phyloP scores from a whole-genome alignment of 2,797 vertebrate species.

The Cygnus olor region DNA sequence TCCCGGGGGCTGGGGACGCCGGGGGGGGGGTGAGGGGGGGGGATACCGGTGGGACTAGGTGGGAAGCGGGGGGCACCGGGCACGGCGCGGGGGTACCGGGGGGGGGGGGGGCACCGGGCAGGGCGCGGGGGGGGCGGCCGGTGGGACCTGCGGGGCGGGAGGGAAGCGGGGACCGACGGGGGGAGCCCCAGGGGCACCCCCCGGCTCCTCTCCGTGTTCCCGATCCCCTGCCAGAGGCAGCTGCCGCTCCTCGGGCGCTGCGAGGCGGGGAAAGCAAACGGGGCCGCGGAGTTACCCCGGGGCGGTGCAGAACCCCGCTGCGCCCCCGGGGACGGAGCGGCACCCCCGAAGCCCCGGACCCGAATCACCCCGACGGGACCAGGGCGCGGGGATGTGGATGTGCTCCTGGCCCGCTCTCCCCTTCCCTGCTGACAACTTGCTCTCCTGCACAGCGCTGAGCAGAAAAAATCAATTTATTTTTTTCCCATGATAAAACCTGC shows the following conservation, averaged over 20 bases:
- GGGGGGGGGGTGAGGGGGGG: not conserved
- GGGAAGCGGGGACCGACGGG: not conserved
- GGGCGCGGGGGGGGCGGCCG: not conserved
- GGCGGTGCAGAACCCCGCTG: no score
- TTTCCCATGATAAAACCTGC: not conserved
- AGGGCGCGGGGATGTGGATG: no score
- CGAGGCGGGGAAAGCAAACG: no score
- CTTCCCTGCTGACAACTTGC: not conserved
- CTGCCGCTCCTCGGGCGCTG: no score
- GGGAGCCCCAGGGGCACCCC: not conserved
- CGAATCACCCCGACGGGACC: no score
- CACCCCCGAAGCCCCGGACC: no score
- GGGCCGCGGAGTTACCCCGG: no score
- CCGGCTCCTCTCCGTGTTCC: no score
- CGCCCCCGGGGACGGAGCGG: no score
- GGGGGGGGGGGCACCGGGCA: not conserved
- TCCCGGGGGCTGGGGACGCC: not conserved
- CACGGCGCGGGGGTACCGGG: no score
- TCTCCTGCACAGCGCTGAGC: accelerated
- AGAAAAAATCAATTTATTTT: not conserved
- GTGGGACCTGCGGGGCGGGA: no score
- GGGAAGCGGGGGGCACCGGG: not conserved
- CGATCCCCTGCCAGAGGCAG: no score
- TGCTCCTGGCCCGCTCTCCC: not conserved
- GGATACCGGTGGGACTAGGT: not conserved